Conservation (phyloP, 2,113 vertebrate genomes). For the Sorex fumeus region DNA sequence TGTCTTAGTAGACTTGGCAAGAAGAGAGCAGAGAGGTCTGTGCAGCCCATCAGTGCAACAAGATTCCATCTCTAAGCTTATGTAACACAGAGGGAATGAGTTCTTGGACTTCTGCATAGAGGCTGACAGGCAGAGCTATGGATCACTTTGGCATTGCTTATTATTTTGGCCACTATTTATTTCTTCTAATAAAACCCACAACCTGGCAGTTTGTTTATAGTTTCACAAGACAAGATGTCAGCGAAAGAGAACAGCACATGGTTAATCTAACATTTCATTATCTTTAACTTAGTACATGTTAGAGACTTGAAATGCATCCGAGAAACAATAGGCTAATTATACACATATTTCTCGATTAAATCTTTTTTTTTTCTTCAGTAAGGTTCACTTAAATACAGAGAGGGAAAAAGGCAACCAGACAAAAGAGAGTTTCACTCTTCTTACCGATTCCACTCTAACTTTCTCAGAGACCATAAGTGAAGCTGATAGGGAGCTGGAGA, state of each 20-base stretch:
- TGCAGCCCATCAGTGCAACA: background rate
- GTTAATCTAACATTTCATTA: background rate
- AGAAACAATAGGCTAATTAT: conserved; percentile 35
- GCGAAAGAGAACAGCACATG: background rate
- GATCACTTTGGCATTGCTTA: background rate
- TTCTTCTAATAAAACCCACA: conserved; percentile 49
- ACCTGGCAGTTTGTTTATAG: background rate
- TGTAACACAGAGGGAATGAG: conserved; percentile 15
- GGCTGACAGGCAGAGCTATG: background rate
- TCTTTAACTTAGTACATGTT: conserved; percentile 12
- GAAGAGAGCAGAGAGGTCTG: background rate
- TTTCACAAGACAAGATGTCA: background rate
- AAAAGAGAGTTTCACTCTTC: background rate
- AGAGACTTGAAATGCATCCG: conserved; percentile 41
- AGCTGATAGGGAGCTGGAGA: background rate
- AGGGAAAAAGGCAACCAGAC: background rate
- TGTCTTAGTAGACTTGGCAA: background rate
- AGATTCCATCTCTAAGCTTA: background rate
- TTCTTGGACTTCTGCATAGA: background rate
- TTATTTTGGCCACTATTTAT: conserved; percentile 25
- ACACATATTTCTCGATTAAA: conserved; percentile 25
- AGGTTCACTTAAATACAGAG: background rate
- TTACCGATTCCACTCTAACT: background rate
- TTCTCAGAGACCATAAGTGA: background rate
- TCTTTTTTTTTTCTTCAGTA: conserved; percentile 64